These are phyloP conservation scores for Hepsetus odoe DNA, from an alignment of 2,113 vertebrate species.

Conservation along the genomic window DNA sequence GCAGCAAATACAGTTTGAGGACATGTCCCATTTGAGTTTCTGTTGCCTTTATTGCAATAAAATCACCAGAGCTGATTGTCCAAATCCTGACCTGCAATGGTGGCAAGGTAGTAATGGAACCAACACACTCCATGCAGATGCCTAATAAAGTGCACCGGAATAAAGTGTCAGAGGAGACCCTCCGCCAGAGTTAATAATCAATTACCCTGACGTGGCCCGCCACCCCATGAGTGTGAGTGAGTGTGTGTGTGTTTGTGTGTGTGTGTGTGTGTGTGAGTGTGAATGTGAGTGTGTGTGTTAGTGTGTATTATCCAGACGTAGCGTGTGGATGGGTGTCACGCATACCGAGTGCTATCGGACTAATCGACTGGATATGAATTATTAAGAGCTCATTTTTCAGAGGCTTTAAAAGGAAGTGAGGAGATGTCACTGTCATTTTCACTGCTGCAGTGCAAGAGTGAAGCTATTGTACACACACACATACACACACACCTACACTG, in stretches of 20 bases:
- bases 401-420: background rate
- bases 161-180: background rate
- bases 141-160: too few relatives aligned
- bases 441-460: too few relatives aligned
- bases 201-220: background rate
- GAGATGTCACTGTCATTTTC: background rate
- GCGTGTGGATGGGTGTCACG: background rate
- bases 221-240: conserved; percentile 2
- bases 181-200: background rate
- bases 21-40: too few relatives aligned
- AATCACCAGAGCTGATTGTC: too few relatives aligned
- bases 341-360: conserved; percentile 20
- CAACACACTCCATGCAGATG: too few relatives aligned
- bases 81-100: too few relatives aligned
- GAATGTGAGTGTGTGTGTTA: too few relatives aligned
- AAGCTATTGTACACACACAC: background rate
- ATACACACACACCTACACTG: conserved; percentile 19
- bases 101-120: too few relatives aligned
- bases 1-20: too few relatives aligned
- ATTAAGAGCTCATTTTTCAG: conserved; percentile 50
- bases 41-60: too few relatives aligned
- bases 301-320: background rate
- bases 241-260: too few relatives aligned
- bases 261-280: too few relatives aligned
- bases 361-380: conserved; percentile 49